Conservation (phyloP, 2,113 vertebrate genomes). For the Zosterops japonicus region DNA sequence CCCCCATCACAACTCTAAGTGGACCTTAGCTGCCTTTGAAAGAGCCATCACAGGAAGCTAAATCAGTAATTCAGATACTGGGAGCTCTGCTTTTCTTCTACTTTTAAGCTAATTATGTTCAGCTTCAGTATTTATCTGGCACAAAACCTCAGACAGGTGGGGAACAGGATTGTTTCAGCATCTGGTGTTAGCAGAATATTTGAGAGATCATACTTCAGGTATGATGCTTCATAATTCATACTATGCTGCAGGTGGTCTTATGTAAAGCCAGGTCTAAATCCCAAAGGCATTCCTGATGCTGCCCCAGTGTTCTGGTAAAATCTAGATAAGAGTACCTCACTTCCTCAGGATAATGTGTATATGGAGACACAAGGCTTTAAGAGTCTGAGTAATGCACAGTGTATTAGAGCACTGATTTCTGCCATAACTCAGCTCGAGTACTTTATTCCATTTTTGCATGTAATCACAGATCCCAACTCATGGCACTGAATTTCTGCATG, state of each 20-base stretch:
- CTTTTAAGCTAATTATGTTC: not conserved
- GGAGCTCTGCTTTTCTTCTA: not conserved
- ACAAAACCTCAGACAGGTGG: not conserved
- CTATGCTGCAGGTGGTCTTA: not conserved
- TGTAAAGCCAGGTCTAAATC: not conserved
- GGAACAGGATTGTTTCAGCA: not conserved
- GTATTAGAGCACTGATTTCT: not conserved
- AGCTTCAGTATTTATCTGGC: not conserved
- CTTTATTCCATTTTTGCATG: not conserved
- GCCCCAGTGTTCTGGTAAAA: not conserved
- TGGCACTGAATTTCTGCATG: not conserved
- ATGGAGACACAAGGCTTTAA: not conserved
- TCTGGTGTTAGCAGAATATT: not conserved
- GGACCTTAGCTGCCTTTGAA: not conserved
- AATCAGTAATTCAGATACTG: not conserved
- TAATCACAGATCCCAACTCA: not conserved
- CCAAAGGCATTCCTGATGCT: not conserved
- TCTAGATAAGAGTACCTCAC: not conserved
- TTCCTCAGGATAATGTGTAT: not conserved
- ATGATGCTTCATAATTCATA: not conserved
- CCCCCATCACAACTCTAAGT: fast-evolving
- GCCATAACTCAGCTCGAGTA: not conserved
- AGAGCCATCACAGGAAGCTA: not conserved
- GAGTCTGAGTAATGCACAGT: not conserved
- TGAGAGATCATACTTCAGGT: not conserved